Evolutionary conservation across 2,888 invertebrate species (phyloP), one percentile per base, ranked within the genome.

Genomic region (Pyrrhia umbra): DNA sequence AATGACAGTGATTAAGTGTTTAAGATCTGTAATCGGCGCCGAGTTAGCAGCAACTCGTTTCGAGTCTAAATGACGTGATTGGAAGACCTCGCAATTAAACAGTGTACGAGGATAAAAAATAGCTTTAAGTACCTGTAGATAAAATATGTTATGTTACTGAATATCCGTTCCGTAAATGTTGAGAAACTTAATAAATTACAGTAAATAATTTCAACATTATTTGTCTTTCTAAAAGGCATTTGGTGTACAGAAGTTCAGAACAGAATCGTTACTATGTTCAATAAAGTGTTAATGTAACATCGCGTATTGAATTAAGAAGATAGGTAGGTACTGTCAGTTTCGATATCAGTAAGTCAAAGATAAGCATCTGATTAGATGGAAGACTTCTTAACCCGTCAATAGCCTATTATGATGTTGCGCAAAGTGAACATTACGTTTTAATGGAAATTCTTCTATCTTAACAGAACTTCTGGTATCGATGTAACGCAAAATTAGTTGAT

Each of bases 401-500:
- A 80, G 78, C 68, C 80, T 84, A 87, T 84, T 82, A 83, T 66
- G 77, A 65, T 34, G 70, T 90, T 90, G 85, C 90, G 87, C 82
- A 89, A 89, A 88, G 70, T 75, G 81, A 81, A 85, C 88, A 88
- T 90, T 88, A 86, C 82, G 84, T 79, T 86, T 88, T 88, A 87
- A 89, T 90, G 87, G 87, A 87, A 89, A 86, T 82, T 83, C 85
- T 83, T 83, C 79, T 81, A 89, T 86, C 85, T 82, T 87, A 64
- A 74, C 78, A 83, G 77, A 82, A 79, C 80, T 79, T 82, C 84
- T 82, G 82, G 81, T 85, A 85, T 84, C 86, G 87, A 88, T 90
- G 88, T 89, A 89, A 90, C 82, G 85, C 83, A 62, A 88, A 90
- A 90, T 88, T 85, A 87, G 87, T 86, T 90, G 88, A 87, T 88